Evolutionary conservation across 2,888 invertebrate genomes (phyloP), one percentile per base, ranked within the genome.

Genomic region (Oscheius sp.): DNA sequence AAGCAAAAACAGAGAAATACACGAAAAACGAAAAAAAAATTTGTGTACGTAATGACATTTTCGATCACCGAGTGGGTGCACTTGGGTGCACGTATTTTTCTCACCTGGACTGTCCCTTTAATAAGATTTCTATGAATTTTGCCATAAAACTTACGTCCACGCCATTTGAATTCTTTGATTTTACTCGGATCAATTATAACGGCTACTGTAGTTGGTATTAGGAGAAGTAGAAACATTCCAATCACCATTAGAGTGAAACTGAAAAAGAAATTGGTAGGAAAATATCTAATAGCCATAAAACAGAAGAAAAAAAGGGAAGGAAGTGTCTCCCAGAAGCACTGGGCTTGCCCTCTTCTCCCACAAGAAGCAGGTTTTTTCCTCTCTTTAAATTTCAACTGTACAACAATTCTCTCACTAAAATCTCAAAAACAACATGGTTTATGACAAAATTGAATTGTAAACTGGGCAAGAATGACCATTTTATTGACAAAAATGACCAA

Each of bases 111-210:
- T n/a, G n/a, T n/a, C n/a, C n/a, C n/a, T n/a, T n/a, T n/a, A n/a
- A n/a, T n/a, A n/a, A n/a, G n/a, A n/a, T n/a, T n/a, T n/a, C n/a
- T n/a, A n/a, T n/a, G n/a, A n/a, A n/a, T n/a, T 27, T 52, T 29
- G 0, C 12, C 12, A 52, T 27, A 12, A 53, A 64, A 64, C 72
- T 12, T 12, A 72, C 72, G 66, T 72, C 72, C 72, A 41, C 72
- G 64, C 72, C 72, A 72, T 55, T 58, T 64, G 58, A 72, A 72
- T 52, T 58, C 56, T 72, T 72, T 72, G 18, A 72, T 72, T 23
- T 55, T 52, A 16, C 66, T 72, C 43, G 64, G 64, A 27, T 72
- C 72, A 0, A 72, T 66, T 7, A 59, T 49, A 9, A 55, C 64
- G n/a, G 53, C 56, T 6, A 27, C 7, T 2, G 45, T 21, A 2